Percentiles rank a stretch among this genome's conserved stretches.
phyloP scores from a whole-genome alignment of 2,888 invertebrate species.

The Holacanthella duospinosa region DNA sequence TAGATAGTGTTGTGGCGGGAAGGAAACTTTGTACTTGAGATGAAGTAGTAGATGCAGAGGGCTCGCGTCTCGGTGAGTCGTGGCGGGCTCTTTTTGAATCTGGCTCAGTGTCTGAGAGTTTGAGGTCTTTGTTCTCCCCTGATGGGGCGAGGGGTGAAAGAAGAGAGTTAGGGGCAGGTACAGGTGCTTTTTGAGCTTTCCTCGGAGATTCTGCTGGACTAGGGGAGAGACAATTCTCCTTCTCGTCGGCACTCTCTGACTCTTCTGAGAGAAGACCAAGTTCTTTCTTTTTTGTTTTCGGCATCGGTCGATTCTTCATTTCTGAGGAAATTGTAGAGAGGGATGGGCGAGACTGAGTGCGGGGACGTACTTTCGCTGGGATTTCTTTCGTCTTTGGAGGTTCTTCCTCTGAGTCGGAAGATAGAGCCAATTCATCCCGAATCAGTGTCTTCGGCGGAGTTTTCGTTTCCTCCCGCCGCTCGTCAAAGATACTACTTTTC shows the following conservation, averaged over 20 bases:
- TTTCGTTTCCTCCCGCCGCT: slow-evolving; percentile 22
- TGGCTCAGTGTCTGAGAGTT: slow-evolving; percentile 25
- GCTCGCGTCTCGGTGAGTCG: slow-evolving; percentile 16
- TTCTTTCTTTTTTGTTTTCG: slow-evolving; percentile 42
- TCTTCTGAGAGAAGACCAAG: slow-evolving; percentile 31
- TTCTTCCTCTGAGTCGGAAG: slow-evolving; percentile 32
- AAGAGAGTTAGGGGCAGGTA: slow-evolving; percentile 21
- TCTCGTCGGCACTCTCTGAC: slow-evolving; percentile 27
- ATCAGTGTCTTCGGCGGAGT: slow-evolving; percentile 32
- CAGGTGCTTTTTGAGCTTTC: slow-evolving; percentile 19
- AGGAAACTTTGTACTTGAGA: background rate
- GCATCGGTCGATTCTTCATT: slow-evolving; percentile 42
- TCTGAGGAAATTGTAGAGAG: slow-evolving; percentile 3
- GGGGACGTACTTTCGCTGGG: background rate
- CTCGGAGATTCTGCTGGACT: slow-evolving; percentile 18
- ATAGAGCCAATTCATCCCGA: slow-evolving; percentile 14
- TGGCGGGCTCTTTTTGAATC: slow-evolving; percentile 32
- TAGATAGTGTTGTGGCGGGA: background rate
- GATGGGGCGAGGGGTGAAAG: slow-evolving; percentile 31
- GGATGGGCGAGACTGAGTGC: slow-evolving; percentile 1
- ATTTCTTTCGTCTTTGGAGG: background rate
- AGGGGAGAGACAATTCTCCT: slow-evolving; percentile 26
- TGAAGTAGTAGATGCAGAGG: background rate
- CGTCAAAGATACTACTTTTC: background rate
- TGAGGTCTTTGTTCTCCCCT: slow-evolving; percentile 29